Evolutionary conservation across 2,797 vertebrate genomes (phyloP).

Genomic region (Ciconia nigra): DNA sequence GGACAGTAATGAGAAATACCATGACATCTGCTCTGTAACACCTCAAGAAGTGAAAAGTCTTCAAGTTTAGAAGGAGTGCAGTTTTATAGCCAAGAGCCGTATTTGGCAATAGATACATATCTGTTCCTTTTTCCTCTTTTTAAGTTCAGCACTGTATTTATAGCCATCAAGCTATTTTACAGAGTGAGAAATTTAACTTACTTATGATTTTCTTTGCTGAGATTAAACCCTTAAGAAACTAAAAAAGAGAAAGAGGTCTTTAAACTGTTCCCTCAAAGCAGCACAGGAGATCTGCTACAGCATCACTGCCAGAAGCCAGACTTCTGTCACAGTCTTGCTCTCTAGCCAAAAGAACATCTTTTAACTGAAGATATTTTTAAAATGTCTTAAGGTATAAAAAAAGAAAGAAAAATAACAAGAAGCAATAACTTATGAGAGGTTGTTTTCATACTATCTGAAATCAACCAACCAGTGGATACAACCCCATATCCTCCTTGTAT

Average conservation of each 20-base stretch:
- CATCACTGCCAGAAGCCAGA: not conserved
- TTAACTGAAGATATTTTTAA: not conserved
- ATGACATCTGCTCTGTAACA: not conserved
- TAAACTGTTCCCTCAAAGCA: not conserved
- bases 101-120: not conserved
- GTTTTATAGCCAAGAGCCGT: not conserved
- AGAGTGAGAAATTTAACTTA: not conserved
- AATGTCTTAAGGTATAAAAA: not conserved
- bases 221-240: not conserved
- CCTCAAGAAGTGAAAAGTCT: not conserved
- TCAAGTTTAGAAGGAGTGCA: not conserved
- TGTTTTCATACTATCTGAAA: not conserved
- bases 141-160: not conserved
- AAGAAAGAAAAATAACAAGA: not conserved
- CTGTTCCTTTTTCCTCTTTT: not conserved
- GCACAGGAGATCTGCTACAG: not conserved
- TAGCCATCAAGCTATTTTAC: not conserved
- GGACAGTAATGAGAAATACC: not conserved
- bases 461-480: rapidly evolving
- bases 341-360: not conserved
- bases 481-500: not conserved
- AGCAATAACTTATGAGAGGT: not conserved
- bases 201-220: not conserved
- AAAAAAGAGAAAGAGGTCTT: not conserved
- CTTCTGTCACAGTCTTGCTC: not conserved